phyloP scores from a whole-genome alignment of 2,888 invertebrate genomes.

The Agapostemon virescens region DNA sequence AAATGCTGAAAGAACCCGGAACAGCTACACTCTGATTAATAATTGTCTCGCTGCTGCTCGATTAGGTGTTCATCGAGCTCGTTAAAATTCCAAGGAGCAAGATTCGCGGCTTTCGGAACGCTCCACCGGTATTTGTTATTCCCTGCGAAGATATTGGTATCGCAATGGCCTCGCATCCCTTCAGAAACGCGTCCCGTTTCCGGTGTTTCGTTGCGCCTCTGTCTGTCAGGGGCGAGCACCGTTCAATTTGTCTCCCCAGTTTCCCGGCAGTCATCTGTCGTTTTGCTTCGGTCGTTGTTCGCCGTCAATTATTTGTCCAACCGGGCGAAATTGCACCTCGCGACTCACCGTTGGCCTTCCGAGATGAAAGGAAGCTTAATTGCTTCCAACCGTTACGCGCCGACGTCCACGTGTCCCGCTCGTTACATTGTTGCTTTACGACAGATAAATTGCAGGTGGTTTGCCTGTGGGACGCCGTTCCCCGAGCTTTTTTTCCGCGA shows the following conservation, averaged over 20 bases:
- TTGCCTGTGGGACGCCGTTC: slow-evolving; percentile 9
- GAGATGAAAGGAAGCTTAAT: slow-evolving; percentile 61
- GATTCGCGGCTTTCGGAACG: background rate
- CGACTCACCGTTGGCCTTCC: slow-evolving; percentile 41
- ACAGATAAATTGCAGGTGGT: slow-evolving; percentile 54
- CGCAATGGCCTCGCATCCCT: background rate
- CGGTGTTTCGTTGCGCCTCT: slow-evolving; percentile 49
- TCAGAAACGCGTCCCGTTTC: slow-evolving; percentile 8
- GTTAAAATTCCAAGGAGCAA: background rate
- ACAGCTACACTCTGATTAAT: background rate
- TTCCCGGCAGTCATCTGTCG: slow-evolving; percentile 58
- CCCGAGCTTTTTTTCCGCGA: background rate
- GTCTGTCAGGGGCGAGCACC: slow-evolving; percentile 36
- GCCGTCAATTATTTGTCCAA: slow-evolving; percentile 64
- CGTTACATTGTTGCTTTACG: slow-evolving; percentile 57
- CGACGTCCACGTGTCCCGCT: slow-evolving; percentile 42
- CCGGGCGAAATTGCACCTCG: slow-evolving; percentile 59
- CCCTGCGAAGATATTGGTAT: background rate
- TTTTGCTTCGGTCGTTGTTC: slow-evolving; percentile 39
- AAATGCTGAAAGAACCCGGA: background rate
- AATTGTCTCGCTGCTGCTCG: background rate
- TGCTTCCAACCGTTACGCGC: slow-evolving; percentile 63
- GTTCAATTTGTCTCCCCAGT: slow-evolving; percentile 58
- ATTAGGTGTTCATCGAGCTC: background rate
- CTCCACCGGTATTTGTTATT: background rate